Conservation (phyloP, 2,888 invertebrate species). For the Invenusta paracnida region DNA sequence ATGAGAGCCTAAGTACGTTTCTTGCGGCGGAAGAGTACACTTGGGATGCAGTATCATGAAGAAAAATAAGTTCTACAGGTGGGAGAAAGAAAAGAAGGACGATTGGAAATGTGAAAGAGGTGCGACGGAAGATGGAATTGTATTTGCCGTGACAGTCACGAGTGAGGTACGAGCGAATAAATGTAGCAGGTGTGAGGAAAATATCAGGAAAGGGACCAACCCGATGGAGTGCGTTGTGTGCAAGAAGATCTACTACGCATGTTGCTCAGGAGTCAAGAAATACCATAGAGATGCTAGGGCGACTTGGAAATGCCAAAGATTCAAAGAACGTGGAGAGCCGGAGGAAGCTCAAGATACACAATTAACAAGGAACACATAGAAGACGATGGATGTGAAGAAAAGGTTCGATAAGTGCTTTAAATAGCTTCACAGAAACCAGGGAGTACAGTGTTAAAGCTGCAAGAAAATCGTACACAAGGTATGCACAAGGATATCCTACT, state of each 20-base stretch:
- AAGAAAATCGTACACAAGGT: conserved; percentile 19
- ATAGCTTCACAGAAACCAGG: conserved; percentile 5
- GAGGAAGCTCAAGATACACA: not conserved
- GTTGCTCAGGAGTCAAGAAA: not conserved
- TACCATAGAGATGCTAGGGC: not conserved
- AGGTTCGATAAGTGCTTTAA: conserved; percentile 2
- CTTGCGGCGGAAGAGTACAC: not conserved
- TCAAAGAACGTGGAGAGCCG: not conserved
- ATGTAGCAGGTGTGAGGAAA: not conserved
- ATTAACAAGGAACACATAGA: not conserved
- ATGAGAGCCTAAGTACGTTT: not conserved
- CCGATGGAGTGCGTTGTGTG: not conserved
- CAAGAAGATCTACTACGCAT: not conserved
- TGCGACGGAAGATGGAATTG: not conserved
- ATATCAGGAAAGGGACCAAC: not conserved
- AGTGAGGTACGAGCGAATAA: not conserved
- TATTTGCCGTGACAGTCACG: not conserved
- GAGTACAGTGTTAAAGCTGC: conserved; percentile 3
- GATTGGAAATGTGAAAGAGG: not conserved
- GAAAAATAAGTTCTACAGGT: not conserved
- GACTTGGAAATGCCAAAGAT: not conserved
- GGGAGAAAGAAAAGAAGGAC: not conserved
- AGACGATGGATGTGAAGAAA: not conserved
- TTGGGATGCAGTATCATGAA: not conserved
- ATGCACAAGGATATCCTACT: not conserved